Conservation (phyloP, 2,113 vertebrate genomes). For the Sinocyclocheilus maitianheensis region DNA sequence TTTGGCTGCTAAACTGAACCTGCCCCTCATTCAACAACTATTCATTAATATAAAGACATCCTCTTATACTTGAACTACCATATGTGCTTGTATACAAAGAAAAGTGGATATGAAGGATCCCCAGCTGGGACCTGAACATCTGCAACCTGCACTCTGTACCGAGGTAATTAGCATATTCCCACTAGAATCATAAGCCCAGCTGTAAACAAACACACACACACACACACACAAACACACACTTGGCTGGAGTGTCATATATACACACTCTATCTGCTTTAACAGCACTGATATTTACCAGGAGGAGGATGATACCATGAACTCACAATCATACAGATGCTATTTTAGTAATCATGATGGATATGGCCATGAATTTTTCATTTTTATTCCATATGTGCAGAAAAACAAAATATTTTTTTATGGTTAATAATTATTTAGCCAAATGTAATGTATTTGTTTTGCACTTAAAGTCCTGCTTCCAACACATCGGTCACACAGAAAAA, state of each 20-base stretch:
- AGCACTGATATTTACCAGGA: background rate
- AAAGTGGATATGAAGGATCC: background rate
- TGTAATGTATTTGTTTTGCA: no score
- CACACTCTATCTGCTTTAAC: constrained; percentile 11
- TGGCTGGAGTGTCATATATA: constrained; percentile 5
- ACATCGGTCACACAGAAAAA: no score
- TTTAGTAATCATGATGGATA: constrained; percentile 3
- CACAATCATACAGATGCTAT: background rate
- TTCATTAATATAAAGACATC: constrained; percentile 23
- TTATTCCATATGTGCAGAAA: background rate
- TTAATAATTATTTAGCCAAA: background rate
- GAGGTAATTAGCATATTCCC: constrained; percentile 4
- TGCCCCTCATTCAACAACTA: background rate
- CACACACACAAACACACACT: background rate
- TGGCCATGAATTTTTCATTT: background rate
- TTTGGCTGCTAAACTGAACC: background rate
- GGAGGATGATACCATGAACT: background rate
- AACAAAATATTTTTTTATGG: background rate
- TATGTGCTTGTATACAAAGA: constrained; percentile 7
- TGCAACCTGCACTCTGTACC: background rate
- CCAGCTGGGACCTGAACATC: constrained; percentile 5
- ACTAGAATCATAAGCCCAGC: constrained; percentile 13
- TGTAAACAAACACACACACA: constrained; percentile 1
- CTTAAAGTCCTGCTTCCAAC: no score
- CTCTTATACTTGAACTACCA: background rate